A percentile compares a stretch with the other conserved stretches of the same genome.
Evolutionary conservation across 2,797 vertebrate species (phyloP).

Genomic region (Melanotaenia nigrans): DNA sequence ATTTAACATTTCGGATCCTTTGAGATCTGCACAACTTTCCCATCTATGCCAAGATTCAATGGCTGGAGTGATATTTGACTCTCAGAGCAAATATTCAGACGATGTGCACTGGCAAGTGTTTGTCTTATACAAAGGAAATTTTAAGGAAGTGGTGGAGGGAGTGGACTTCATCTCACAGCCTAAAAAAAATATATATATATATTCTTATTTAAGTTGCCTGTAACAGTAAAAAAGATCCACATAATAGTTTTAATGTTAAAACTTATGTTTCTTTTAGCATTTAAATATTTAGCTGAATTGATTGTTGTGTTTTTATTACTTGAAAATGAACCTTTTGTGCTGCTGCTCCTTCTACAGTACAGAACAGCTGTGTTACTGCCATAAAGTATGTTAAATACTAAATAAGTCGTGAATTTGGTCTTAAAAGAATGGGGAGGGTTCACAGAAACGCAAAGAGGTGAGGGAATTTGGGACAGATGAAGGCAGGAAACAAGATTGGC

Average conservation of each 20-base stretch:
- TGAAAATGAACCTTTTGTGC: background rate
- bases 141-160: background rate
- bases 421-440: no score
- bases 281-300: background rate
- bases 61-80: background rate
- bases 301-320: background rate
- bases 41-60: background rate
- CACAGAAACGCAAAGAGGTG: no score
- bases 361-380: background rate
- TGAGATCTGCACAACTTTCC: background rate
- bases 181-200: no score
- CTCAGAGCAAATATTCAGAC: background rate
- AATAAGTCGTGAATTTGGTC: no score
- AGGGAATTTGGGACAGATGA: no score
- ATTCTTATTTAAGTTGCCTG: no score
- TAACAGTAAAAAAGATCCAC: no score
- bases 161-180: background rate
- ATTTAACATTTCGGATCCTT: background rate
- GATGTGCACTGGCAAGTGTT: background rate
- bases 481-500: no score
- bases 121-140: background rate
- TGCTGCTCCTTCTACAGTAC: background rate
- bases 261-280: background rate
- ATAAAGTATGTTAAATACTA: background rate
- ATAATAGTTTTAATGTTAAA: no score